phyloP scores from a whole-genome alignment of 2,797 vertebrate species.

The Danio tinwini region DNA sequence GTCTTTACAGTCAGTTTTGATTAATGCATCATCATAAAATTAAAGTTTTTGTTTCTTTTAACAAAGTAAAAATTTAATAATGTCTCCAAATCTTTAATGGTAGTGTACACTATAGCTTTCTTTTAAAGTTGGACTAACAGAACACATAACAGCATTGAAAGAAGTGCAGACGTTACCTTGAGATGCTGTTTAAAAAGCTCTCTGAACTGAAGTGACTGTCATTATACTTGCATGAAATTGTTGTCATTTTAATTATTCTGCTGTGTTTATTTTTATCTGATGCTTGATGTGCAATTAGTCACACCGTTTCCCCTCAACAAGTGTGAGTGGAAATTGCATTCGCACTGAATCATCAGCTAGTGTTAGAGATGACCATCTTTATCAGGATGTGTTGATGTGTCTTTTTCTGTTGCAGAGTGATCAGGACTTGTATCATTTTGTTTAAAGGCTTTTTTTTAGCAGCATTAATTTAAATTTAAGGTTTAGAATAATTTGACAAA shows the following conservation, averaged over 20 bases:
- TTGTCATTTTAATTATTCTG: conserved; percentile 27
- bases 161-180: neutral
- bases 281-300: conserved; percentile 22
- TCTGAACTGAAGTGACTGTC: neutral
- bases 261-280: conserved; percentile 31
- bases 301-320: conserved; percentile 10
- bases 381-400: neutral
- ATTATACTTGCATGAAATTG: neutral
- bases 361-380: neutral
- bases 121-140: neutral
- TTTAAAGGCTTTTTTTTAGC: neutral
- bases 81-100: neutral
- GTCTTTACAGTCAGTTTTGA: neutral
- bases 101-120: neutral
- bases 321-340: conserved; percentile 4
- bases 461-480: too few relatives aligned
- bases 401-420: neutral
- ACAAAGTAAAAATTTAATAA: neutral
- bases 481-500: too few relatives aligned
- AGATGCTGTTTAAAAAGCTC: neutral
- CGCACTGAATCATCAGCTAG: conserved; percentile 9
- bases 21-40: neutral
- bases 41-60: neutral
- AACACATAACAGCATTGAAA: neutral
- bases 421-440: neutral